Evolutionary conservation across 1,140 invertebrate genomes (phyloP).

Genomic region (Ptiloglossa arizonensis): DNA sequence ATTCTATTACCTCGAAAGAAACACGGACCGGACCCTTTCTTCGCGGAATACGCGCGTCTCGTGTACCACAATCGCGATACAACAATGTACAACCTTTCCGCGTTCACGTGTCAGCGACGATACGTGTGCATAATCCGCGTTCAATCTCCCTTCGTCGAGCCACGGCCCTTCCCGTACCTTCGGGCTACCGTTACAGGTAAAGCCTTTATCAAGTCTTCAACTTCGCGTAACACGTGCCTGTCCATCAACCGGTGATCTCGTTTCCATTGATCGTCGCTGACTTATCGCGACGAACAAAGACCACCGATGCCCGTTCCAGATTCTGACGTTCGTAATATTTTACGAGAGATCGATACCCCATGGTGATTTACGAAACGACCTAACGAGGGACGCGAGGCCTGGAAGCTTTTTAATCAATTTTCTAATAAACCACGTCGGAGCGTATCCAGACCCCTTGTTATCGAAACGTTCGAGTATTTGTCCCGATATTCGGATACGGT

Average conservation of each 20-base stretch:
- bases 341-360: neutral
- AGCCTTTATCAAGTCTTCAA: slow-evolving; percentile 77
- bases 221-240: slow-evolving; percentile 69
- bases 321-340: neutral
- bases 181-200: slow-evolving; percentile 59
- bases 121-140: neutral
- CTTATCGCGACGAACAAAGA: too few species aligned
- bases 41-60: slow-evolving; percentile 55
- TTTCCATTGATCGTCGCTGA: neutral
- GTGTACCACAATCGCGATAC: slow-evolving; percentile 29
- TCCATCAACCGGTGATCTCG: slow-evolving; percentile 63
- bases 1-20: slow-evolving; percentile 70
- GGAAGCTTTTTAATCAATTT: too few species aligned
- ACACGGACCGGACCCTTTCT: slow-evolving; percentile 32
- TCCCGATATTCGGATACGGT: too few species aligned
- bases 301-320: neutral
- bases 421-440: too few species aligned
- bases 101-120: neutral
- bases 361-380: too few species aligned
- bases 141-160: neutral
- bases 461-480: too few species aligned
- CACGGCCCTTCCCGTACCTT: neutral
- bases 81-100: too few species aligned
- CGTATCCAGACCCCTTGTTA: too few species aligned
- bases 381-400: too few species aligned